These are phyloP conservation scores for Dipodomys ordii DNA, from an alignment of 2,113 vertebrate genomes.

Conservation along the genomic window DNA sequence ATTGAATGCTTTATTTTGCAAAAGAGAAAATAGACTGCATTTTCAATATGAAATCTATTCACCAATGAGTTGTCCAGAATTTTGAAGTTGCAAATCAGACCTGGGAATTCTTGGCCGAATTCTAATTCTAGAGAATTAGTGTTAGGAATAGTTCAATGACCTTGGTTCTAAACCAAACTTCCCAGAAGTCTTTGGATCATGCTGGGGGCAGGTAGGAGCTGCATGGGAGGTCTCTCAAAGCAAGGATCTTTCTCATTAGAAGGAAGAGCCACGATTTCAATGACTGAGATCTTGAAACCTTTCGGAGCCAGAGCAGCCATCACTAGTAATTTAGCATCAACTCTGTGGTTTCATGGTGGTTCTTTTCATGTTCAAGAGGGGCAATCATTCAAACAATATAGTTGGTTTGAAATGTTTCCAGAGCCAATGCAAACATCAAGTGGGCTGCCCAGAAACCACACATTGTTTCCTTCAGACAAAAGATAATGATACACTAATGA, in stretches of 20 bases:
- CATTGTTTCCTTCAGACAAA: slow-evolving; percentile 81
- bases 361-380: slow-evolving; percentile 70
- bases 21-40: not conserved
- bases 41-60: not conserved
- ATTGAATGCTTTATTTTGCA: not conserved
- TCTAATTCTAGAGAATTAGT: not conserved
- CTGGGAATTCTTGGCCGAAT: not conserved
- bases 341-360: slow-evolving; percentile 71
- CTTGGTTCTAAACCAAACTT: slow-evolving; percentile 57
- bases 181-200: slow-evolving; percentile 45
- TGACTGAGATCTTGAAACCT: slow-evolving; percentile 71
- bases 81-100: not conserved
- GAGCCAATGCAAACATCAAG: slow-evolving; percentile 74
- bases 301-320: slow-evolving; percentile 74
- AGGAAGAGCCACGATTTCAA: slow-evolving; percentile 71
- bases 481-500: slow-evolving; percentile 81
- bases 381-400: slow-evolving; percentile 73
- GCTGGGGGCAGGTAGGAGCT: not conserved
- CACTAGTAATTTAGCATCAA: slow-evolving; percentile 80
- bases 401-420: slow-evolving; percentile 77
- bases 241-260: slow-evolving; percentile 66
- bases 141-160: slow-evolving; percentile 14
- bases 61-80: not conserved
- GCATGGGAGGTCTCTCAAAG: slow-evolving; percentile 75
- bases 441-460: slow-evolving; percentile 78